Conservation (phyloP, 2,888 invertebrate genomes). For the Pristionchus fissidentatus region DNA sequence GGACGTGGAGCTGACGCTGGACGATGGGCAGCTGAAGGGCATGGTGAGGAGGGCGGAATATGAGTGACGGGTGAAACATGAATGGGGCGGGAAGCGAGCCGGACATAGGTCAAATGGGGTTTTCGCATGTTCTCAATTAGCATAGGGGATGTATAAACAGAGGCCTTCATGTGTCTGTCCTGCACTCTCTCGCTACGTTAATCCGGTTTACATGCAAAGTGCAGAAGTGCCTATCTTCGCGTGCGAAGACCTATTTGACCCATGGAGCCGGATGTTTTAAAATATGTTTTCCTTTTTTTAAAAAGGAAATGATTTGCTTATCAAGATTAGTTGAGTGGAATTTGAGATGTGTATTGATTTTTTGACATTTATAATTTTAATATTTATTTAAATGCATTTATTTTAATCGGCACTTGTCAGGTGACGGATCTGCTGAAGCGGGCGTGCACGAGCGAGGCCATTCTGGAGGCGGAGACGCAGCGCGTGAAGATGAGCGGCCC, state of each 20-base stretch:
- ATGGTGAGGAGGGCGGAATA: conserved; percentile 54
- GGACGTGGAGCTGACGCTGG: conserved; percentile 61
- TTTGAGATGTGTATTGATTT: neutral
- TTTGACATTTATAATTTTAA: neutral
- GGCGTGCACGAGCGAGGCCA: conserved; percentile 46
- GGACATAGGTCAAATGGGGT: too few species aligned
- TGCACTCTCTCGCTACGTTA: too few species aligned
- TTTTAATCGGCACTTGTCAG: neutral
- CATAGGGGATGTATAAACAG: too few species aligned
- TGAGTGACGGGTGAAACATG: neutral
- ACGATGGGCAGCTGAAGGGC: conserved; percentile 57
- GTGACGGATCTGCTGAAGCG: conserved; percentile 56
- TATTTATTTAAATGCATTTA: neutral
- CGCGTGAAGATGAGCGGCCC: conserved; percentile 7
- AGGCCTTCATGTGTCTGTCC: too few species aligned
- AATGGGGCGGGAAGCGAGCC: neutral
- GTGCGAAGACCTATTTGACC: too few species aligned
- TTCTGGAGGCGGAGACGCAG: conserved; percentile 29
- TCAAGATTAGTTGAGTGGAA: too few species aligned
- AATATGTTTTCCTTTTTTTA: too few species aligned
- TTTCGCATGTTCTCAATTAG: too few species aligned
- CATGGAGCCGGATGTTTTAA: too few species aligned
- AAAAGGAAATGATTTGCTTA: too few species aligned
- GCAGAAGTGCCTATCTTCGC: too few species aligned
- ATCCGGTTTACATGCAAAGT: too few species aligned